A percentile compares a stretch with the other conserved stretches of the same genome.
These are phyloP conservation scores for Callocephalon fimbriatum DNA, from an alignment of 2,113 vertebrate genomes.

Conservation along the genomic window DNA sequence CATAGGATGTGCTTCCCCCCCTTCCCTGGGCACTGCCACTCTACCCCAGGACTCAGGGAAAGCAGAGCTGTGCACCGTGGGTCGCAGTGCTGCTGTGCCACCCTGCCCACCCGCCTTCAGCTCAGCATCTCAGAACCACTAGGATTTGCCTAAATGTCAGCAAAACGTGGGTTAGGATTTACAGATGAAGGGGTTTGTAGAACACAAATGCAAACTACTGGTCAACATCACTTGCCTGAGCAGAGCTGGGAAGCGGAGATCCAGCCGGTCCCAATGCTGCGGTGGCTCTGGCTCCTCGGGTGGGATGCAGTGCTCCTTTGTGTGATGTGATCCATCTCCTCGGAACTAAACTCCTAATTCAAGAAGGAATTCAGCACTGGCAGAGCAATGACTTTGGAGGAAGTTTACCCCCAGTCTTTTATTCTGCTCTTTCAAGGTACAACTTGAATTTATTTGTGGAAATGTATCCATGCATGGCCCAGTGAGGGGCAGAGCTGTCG, in stretches of 20 bases:
- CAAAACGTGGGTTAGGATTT: not conserved
- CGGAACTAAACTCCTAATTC: not conserved
- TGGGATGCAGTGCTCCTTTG: not conserved
- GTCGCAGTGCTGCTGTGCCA: not conserved
- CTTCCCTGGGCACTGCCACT: not conserved
- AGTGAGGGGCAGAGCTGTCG: not conserved
- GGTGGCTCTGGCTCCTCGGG: not conserved
- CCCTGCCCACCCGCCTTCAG: not conserved
- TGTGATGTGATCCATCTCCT: not conserved
- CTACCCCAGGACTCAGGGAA: not conserved
- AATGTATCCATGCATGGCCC: accelerated
- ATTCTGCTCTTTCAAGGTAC: not conserved
- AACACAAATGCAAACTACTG: not conserved
- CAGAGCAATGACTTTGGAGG: not conserved
- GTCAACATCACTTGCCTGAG: not conserved
- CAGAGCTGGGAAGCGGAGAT: not conserved
- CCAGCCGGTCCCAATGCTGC: accelerated
- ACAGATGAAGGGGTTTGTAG: not conserved
- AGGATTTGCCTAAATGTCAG: not conserved
- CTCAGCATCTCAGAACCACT: not conserved
- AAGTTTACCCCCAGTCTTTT: not conserved
- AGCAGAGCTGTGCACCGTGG: not conserved
- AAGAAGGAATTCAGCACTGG: not conserved
- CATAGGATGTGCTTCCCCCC: not conserved
- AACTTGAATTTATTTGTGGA: not conserved